Base-by-base conservation (phyloP, 1,140 invertebrate species). In the Zaprionus camerounensis region DNA sequence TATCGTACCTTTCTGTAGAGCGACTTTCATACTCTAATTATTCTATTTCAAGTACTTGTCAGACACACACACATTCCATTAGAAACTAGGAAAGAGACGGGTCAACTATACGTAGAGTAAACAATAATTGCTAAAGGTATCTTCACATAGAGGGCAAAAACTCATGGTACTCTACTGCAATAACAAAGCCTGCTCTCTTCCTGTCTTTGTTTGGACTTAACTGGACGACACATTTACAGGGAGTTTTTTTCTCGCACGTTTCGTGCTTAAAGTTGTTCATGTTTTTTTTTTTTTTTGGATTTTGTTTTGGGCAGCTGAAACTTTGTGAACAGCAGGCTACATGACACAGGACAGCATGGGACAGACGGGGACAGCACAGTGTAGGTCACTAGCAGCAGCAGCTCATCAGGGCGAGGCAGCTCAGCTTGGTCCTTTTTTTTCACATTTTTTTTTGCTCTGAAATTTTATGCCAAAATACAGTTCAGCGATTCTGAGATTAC, bases 391-490 rank as follows among this genome's bases (percentile, higher is more conserved):
- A 58, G 36, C 41, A 49, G 64, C 15, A 41, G 36, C 28, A 67
- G 72, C 67, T 75, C 72, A 71, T 71, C 72, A 71, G 72, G 59
- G 41, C 9, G n/a, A 57, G n/a, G 31, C 31, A 55, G 49, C 22
- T 36, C 15, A 28, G 53, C 26, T n/a, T 28, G 1, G 34, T 41
- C 36, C 15, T n/a, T 46, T 44, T 11, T 67, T 69, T 56, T 41
- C 12, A 61, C 34, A 12, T 56, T 65, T 57, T 65, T 28, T 53
- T 76, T n/a, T 64, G 51, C 66, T 76, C 84, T 82, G 79, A 91
- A 90, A 90, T 83, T 90, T 80, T 85, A 90, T 90, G 86, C 85
- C 73, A 68, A 76, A 90, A 71, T 85, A 85, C 81, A 90, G 85
- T 90, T 85, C 86, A 91, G 86, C 85, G 79, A 91, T 78, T 90